Conservation (phyloP, 2,888 invertebrate species). For the Thyatira batis region DNA sequence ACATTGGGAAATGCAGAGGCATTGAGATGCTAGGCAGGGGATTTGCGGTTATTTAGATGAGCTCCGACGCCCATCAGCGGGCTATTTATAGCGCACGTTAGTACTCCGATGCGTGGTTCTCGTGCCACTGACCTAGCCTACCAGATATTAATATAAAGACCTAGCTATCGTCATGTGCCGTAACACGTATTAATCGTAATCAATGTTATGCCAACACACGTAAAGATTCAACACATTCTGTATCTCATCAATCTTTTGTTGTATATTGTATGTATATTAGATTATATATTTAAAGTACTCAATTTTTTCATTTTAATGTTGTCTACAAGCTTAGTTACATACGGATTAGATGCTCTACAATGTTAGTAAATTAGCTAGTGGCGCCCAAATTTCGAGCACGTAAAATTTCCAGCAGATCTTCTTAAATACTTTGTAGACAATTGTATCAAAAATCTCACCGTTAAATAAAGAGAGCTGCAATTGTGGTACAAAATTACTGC, state of each 20-base stretch:
- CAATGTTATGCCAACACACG: slow-evolving; percentile 2
- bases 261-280: too few relatives aligned
- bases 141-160: slow-evolving; percentile 35
- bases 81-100: slow-evolving; percentile 52
- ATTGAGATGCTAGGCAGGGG: slow-evolving; percentile 29
- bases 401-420: too few relatives aligned
- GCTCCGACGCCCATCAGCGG: slow-evolving; percentile 34
- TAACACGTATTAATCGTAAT: not conserved
- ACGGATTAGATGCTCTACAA: too few relatives aligned
- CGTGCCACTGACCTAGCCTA: slow-evolving; percentile 67
- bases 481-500: not conserved
- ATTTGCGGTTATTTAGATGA: slow-evolving; percentile 50
- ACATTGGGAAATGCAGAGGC: slow-evolving; percentile 21
- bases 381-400: too few relatives aligned
- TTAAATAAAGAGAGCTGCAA: not conserved
- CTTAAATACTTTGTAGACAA: too few relatives aligned
- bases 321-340: too few relatives aligned
- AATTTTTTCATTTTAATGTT: too few relatives aligned
- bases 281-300: too few relatives aligned
- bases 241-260: too few relatives aligned
- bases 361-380: too few relatives aligned
- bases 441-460: not conserved
- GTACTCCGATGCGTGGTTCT: slow-evolving; percentile 33
- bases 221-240: too few relatives aligned
- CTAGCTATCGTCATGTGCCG: slow-evolving; percentile 8